Percentiles rank a stretch among this genome's conserved stretches.
Conservation (phyloP, 2,888 invertebrate species). For the Trachelus tabidus region DNA sequence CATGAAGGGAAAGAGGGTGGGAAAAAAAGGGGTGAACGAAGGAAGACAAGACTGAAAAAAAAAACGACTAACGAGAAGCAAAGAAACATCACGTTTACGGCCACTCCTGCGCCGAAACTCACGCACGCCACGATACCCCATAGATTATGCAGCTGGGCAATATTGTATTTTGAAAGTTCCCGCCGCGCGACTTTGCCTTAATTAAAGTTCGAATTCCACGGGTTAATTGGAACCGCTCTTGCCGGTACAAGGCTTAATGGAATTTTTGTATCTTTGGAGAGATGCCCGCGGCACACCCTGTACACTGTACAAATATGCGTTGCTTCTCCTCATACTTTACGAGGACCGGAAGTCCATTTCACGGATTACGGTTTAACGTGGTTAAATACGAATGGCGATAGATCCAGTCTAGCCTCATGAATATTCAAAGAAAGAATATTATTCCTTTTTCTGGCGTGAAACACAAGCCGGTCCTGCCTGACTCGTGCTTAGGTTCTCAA, state of each 20-base stretch:
- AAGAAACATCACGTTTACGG: background rate
- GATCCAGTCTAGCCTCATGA: constrained; percentile 2
- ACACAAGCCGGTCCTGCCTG: background rate
- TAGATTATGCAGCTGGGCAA: background rate
- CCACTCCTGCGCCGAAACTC: background rate
- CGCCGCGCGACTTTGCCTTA: background rate
- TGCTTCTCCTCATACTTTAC: background rate
- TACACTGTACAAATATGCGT: background rate
- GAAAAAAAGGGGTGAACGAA: constrained; percentile 4
- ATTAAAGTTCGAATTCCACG: background rate
- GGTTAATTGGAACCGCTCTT: background rate
- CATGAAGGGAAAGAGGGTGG: constrained; percentile 12
- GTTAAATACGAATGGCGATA: background rate
- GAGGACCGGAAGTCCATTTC: background rate
- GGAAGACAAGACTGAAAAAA: constrained; percentile 20
- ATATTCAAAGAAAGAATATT: background rate
- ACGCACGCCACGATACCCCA: background rate
- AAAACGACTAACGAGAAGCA: constrained; percentile 4
- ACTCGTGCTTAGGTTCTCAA: too few relatives aligned
- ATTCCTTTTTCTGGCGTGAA: background rate
- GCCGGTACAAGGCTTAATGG: background rate
- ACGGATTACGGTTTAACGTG: background rate
- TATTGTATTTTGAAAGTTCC: background rate
- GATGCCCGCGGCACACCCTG: background rate
- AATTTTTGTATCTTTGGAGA: background rate